phyloP scores from a whole-genome alignment of 2,797 vertebrate species.

The Pseudotriccus pelzelni region DNA sequence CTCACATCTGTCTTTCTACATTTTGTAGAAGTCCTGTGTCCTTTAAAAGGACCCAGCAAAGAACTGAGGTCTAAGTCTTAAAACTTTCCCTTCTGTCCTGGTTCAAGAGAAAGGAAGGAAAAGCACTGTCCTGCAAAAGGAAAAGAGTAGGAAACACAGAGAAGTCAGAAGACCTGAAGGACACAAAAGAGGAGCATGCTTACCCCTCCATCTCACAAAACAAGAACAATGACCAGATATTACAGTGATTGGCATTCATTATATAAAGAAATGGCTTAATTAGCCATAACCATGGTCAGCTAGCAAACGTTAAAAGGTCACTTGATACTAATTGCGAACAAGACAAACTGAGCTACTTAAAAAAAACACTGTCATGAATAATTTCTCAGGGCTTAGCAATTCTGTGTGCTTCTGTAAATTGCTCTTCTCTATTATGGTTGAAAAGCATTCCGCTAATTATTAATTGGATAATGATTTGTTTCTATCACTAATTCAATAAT shows the following conservation, averaged over 20 bases:
- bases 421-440: constrained; percentile 12
- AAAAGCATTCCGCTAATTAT: constrained; percentile 56
- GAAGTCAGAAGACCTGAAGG: not conserved
- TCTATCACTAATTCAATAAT: constrained; percentile 55
- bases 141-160: not conserved
- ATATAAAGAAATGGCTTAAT: not conserved
- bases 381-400: constrained; percentile 18
- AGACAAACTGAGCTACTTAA: not conserved
- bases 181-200: not conserved
- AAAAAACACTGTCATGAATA: not conserved
- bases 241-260: not conserved
- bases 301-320: constrained; percentile 33
- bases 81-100: not conserved
- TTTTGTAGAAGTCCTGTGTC: not conserved
- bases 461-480: constrained; percentile 69
- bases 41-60: not conserved
- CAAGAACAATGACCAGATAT: not conserved
- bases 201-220: not conserved
- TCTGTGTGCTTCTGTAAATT: constrained; percentile 25
- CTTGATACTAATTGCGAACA: constrained; percentile 11
- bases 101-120: not conserved
- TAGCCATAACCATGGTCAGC: not conserved
- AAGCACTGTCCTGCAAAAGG: not conserved
- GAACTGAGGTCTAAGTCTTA: not conserved
- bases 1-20: not conserved